Percentiles rank a stretch among this genome's conserved stretches.
Conservation (phyloP, 2,888 invertebrate species). For the Pyrrhia umbra region DNA sequence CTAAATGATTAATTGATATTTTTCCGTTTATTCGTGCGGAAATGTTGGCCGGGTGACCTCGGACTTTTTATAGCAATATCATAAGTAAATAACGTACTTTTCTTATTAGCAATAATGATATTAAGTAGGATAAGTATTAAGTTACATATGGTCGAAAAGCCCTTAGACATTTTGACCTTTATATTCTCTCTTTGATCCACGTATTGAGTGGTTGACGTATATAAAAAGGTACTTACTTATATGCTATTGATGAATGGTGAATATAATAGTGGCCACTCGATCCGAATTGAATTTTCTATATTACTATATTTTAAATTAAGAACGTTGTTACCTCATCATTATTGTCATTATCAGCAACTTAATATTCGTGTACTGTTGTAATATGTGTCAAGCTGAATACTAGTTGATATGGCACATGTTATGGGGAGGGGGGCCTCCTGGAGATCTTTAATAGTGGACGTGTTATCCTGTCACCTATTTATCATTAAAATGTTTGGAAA, state of each 20-base stretch:
- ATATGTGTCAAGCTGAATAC: too few relatives aligned
- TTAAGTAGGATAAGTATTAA: not conserved
- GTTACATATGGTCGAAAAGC: not conserved
- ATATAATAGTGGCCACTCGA: not conserved
- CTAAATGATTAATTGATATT: constrained; percentile 65
- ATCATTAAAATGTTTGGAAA: too few relatives aligned
- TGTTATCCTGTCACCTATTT: too few relatives aligned
- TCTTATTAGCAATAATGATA: constrained; percentile 7
- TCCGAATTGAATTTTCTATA: too few relatives aligned
- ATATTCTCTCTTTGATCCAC: not conserved
- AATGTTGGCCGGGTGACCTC: constrained; percentile 29
- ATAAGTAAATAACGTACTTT: constrained; percentile 15
- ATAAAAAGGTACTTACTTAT: not conserved
- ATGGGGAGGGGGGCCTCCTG: too few relatives aligned
- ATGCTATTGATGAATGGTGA: not conserved
- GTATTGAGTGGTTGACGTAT: not conserved
- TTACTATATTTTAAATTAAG: too few relatives aligned
- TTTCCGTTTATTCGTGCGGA: constrained; percentile 49
- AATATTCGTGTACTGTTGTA: too few relatives aligned
- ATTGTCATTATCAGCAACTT: too few relatives aligned
- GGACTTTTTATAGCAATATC: constrained; percentile 6
- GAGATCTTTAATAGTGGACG: too few relatives aligned
- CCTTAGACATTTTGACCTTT: not conserved
- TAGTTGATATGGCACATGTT: too few relatives aligned
- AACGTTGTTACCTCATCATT: too few relatives aligned